Base-by-base conservation (phyloP, 1,140 invertebrate species). In the Pseudomyrmex concolor region DNA sequence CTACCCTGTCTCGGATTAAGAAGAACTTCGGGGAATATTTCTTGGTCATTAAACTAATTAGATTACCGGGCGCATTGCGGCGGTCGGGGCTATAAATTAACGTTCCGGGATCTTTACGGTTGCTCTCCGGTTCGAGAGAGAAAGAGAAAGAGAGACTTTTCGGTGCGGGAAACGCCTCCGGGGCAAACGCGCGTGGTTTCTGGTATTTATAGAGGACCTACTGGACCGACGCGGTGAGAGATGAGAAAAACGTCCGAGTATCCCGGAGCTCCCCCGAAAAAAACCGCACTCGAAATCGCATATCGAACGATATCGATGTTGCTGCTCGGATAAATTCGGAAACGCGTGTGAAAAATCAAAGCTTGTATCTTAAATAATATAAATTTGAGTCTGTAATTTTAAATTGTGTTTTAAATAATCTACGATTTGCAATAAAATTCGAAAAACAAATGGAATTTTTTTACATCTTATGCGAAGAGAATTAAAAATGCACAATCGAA, bases 41-140 rank as follows among this genome's bases (percentile, higher is more conserved):
- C 82, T 84, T 57, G 83, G 68, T 84, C 83, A 82, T 84, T 84
- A 84, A 84, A 84, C 77, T 84, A 84, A 84, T 84, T 84, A 84
- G 77, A 84, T 84, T 84, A 84, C 83, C 54, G 50, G 77, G 34
- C 34, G 34, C 73, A 84, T 84, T 82, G 83, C 83, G 55, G 76
- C 83, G 83, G 83, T 73, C 59, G 48, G 34, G 34, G 77, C 77
- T 82, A 82, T 84, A 84, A 84, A 84, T 84, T 84, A 84, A 50
- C 62, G 83, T 73, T 66, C 59, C 77, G 71, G 57, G 59, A 78
- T 60, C 66, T 84, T 84, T 84, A 84, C 76, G 66, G 64, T 81
- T 64, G 67, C 54, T 19, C 51, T 84, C 51, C 55, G 78, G 34
- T 43, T 50, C 25, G 25, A 34, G 34, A 34, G 5, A 5, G 34